A percentile compares a stretch with the other conserved stretches of the same genome.
Evolutionary conservation across 2,113 vertebrate species (phyloP).

Genomic region (Centropus unirufus): DNA sequence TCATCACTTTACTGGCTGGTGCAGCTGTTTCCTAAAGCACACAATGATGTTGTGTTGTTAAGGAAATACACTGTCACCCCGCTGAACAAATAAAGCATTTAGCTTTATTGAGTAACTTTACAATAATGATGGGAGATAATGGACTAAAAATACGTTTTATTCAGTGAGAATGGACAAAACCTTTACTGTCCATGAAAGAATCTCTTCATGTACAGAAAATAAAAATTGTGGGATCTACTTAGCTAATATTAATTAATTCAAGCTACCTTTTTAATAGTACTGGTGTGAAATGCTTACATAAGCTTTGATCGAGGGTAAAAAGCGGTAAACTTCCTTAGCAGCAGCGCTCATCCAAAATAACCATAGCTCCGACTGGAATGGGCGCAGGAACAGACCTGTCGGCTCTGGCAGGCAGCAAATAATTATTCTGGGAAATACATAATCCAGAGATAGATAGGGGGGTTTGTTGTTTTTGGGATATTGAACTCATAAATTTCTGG

Average conservation of each 20-base stretch:
- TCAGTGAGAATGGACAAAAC: slow-evolving; percentile 66
- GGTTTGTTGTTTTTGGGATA: neutral
- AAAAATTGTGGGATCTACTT: slow-evolving; percentile 32
- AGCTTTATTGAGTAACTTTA: slow-evolving; percentile 71
- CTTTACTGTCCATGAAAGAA: slow-evolving; percentile 57
- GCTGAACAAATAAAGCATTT: slow-evolving; percentile 76
- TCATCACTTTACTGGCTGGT: slow-evolving; percentile 72
- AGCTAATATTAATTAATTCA: neutral
- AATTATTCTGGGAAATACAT: neutral
- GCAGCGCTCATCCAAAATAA: slow-evolving; percentile 4
- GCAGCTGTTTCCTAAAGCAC: slow-evolving; percentile 77
- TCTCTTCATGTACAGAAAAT: slow-evolving; percentile 18
- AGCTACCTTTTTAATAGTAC: slow-evolving; percentile 19
- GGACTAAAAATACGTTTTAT: slow-evolving; percentile 68
- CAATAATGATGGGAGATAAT: slow-evolving; percentile 75
- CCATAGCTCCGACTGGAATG: neutral
- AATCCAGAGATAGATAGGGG: neutral
- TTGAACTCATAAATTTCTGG: neutral
- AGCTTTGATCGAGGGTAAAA: slow-evolving; percentile 1
- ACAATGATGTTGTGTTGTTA: slow-evolving; percentile 78
- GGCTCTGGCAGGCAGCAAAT: neutral
- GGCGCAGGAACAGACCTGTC: neutral
- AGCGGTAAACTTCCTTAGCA: neutral
- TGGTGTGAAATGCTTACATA: slow-evolving; percentile 5
- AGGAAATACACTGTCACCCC: slow-evolving; percentile 73